Conservation (phyloP, 2,797 vertebrate species). For the Diplodus puntazzo region DNA sequence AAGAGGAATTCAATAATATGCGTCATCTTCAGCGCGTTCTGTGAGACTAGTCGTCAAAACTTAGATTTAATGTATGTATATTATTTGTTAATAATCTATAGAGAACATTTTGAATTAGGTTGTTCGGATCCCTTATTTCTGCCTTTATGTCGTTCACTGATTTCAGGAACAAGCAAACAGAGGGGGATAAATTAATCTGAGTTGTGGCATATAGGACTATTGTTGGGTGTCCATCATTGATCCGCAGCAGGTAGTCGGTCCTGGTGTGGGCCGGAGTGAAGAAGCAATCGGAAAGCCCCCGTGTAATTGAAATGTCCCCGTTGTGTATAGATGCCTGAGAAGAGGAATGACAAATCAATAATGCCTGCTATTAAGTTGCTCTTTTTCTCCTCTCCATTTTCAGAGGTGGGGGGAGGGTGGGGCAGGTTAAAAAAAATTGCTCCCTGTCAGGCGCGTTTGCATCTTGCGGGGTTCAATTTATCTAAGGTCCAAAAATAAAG, state of each 20-base stretch:
- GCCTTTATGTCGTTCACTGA: background rate
- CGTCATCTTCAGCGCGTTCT: slow-evolving; percentile 31
- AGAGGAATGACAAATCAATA: slow-evolving; percentile 83
- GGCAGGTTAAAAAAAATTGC: slow-evolving; percentile 57
- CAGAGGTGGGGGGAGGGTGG: slow-evolving; percentile 28
- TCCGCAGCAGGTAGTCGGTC: slow-evolving; percentile 46
- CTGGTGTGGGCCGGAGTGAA: slow-evolving; percentile 34
- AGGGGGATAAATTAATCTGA: background rate
- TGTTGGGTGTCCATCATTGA: slow-evolving; percentile 51
- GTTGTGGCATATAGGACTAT: slow-evolving; percentile 15
- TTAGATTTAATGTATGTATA: background rate
- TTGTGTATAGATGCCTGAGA: slow-evolving; percentile 71
- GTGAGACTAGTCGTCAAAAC: background rate
- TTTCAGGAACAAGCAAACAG: slow-evolving; percentile 1
- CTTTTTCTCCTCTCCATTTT: slow-evolving; percentile 52
- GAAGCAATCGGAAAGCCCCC: slow-evolving; percentile 52
- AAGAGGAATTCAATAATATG: slow-evolving; percentile 47
- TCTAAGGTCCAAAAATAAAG: slow-evolving; percentile 83
- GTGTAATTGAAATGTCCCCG: slow-evolving; percentile 76
- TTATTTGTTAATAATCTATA: slow-evolving; percentile 5
- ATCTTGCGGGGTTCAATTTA: slow-evolving; percentile 85
- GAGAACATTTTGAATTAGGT: background rate
- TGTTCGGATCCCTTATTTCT: background rate
- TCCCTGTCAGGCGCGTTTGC: slow-evolving; percentile 82
- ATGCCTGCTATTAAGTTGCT: slow-evolving; percentile 72